These are phyloP conservation scores for Drosophila nigromelanica DNA, from an alignment of 1,140 invertebrate genomes.

Conservation along the genomic window DNA sequence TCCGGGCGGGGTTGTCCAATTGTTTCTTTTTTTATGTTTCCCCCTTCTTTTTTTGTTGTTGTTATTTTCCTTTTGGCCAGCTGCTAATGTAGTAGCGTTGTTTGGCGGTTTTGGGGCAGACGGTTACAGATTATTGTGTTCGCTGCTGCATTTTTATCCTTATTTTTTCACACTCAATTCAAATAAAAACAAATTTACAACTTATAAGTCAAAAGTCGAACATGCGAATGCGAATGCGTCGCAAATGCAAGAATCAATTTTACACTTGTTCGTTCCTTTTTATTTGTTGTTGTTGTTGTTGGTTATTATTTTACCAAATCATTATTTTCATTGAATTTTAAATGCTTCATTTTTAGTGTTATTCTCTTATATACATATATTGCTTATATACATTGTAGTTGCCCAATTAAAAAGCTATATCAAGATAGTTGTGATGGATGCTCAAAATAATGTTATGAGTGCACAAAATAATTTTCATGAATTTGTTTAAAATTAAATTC, in stretches of 20 bases:
- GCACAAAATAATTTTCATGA: too few species aligned
- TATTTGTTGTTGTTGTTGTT: too few species aligned
- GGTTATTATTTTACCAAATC: too few species aligned
- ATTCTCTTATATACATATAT: too few species aligned
- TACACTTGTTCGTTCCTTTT: not conserved
- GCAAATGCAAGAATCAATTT: not conserved
- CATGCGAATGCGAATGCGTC: not conserved
- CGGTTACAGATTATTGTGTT: slow-evolving; percentile 26
- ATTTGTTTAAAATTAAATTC: too few species aligned
- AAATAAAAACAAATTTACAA: slow-evolving; percentile 6
- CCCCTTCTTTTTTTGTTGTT: not conserved
- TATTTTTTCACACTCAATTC: slow-evolving; percentile 3
- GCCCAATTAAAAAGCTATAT: too few species aligned
- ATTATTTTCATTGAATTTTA: too few species aligned
- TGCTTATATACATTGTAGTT: too few species aligned
- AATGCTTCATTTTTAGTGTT: too few species aligned
- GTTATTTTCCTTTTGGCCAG: slow-evolving; percentile 31
- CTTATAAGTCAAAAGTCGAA: slow-evolving; percentile 10
- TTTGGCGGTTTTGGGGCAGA: slow-evolving; percentile 67
- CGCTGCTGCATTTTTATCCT: not conserved
- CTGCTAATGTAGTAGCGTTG: slow-evolving; percentile 79
- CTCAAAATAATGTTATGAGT: too few species aligned
- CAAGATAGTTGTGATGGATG: too few species aligned
- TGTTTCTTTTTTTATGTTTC: slow-evolving; percentile 2
- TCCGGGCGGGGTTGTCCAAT: slow-evolving; percentile 4